Evolutionary conservation across 1,140 invertebrate species (phyloP).

Genomic region (Drosophila elegans): DNA sequence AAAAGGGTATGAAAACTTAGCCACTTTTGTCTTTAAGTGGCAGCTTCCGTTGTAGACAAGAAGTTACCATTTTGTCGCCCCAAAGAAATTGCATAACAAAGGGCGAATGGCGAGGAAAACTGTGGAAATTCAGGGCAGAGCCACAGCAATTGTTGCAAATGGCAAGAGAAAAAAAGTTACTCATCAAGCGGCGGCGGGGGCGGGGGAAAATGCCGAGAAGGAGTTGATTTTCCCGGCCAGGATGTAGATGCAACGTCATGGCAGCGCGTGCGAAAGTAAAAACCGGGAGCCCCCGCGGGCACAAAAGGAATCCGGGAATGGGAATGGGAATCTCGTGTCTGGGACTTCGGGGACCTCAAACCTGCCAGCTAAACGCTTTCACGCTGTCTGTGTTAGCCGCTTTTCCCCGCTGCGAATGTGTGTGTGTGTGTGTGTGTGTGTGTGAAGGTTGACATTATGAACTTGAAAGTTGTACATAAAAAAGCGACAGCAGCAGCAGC

Average conservation of each 20-base stretch:
- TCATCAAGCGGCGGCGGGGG: conserved; percentile 39
- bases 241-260: conserved; percentile 57
- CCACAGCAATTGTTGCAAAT: conserved; percentile 58
- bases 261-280: conserved; percentile 79
- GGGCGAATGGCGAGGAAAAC: conserved; percentile 20
- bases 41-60: conserved; percentile 45
- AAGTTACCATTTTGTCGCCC: conserved; percentile 44
- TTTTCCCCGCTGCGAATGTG: conserved; percentile 15
- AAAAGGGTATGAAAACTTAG: conserved; percentile 3
- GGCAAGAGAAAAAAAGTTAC: conserved; percentile 30
- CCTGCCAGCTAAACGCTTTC: conserved; percentile 54
- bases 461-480: conserved; percentile 78
- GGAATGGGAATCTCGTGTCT: conserved; percentile 53
- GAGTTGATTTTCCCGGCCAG: conserved; percentile 31
- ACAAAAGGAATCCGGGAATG: conserved; percentile 71
- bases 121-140: conserved; percentile 17
- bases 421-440: conserved; percentile 17
- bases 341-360: conserved; percentile 54
- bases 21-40: conserved; percentile 45
- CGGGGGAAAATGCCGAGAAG: conserved; percentile 3
- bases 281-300: conserved; percentile 41
- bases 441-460: conserved; percentile 82
- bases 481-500: conserved; percentile 10
- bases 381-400: conserved; percentile 38
- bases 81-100: conserved; percentile 54